phyloP scores from a whole-genome alignment of 2,888 invertebrate species.

The Imbricaverruca yamaguchii region DNA sequence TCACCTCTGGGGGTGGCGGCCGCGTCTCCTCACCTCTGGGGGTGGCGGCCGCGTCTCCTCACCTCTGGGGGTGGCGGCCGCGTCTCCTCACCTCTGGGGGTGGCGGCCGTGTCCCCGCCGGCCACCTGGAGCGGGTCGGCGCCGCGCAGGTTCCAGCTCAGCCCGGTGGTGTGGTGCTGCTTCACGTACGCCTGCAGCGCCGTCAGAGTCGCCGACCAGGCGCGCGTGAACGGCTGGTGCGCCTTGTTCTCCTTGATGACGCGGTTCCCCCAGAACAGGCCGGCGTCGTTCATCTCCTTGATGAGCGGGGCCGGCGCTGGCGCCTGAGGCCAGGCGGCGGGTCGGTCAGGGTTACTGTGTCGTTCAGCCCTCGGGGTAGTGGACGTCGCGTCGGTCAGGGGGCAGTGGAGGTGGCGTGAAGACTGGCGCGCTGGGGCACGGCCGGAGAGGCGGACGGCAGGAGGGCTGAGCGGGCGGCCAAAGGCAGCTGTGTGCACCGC shows the following conservation, averaged over 20 bases:
- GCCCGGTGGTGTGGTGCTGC: constrained; percentile 90
- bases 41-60: too few relatives aligned
- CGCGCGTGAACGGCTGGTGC: constrained; percentile 40
- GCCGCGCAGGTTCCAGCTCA: constrained; percentile 61
- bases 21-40: too few relatives aligned
- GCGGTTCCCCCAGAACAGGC: constrained; percentile 95
- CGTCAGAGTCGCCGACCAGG: constrained; percentile 78
- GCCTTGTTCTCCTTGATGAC: constrained; percentile 71
- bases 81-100: constrained; percentile 38
- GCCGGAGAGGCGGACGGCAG: too few relatives aligned
- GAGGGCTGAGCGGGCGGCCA: too few relatives aligned
- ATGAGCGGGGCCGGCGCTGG: constrained; percentile 93
- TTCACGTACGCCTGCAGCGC: constrained; percentile 88
- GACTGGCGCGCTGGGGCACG: too few relatives aligned
- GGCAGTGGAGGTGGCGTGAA: too few relatives aligned
- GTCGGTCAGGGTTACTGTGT: too few relatives aligned
- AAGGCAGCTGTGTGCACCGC: too few relatives aligned
- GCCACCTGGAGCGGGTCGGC: constrained; percentile 22
- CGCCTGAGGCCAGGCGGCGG: constrained; percentile 45
- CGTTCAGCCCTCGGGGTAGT: too few relatives aligned
- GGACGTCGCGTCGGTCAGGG: too few relatives aligned
- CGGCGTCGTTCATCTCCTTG: constrained; percentile 97
- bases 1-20: too few relatives aligned
- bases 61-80: too few relatives aligned
- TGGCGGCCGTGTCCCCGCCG: constrained; percentile 27